Base-by-base conservation (phyloP, 2,888 invertebrate genomes). In the Busseola fusca region DNA sequence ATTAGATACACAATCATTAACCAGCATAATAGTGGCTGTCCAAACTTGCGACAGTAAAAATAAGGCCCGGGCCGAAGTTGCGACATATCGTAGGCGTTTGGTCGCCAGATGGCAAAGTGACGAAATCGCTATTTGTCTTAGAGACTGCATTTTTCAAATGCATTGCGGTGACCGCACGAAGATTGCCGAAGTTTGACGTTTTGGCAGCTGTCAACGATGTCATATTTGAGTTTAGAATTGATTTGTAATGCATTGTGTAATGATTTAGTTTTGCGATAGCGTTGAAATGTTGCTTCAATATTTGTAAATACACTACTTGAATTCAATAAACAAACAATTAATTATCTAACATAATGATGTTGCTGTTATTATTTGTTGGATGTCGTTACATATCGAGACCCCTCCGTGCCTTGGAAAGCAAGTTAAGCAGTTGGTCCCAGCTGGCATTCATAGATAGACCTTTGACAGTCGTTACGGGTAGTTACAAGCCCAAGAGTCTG, bases 91-190 rank as follows among this genome's bases (percentile, higher is more conserved):
- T 89, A 85, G 90, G 87, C 88, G 81, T 72, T 73, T 81, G 90
- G 87, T 81, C 84, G 75, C 90, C 92, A 92, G 89, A 92, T 92
- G 92, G 86, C 74, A 73, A 56, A 75, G 83, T 89, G 87, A 87
- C 85, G 87, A 87, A 87, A 90, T 78, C 82, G 77, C 84, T 87
- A 82, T 86, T 83, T 84, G 86, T 86, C 78, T 82, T 84, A 79
- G 79, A 72, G 71, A 76, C 81, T 85, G 85, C 86, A 82, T 85
- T 86, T 86, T 86, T 82, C 71, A 72, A 82, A 84, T 85, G 82
- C 86, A 84, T 52, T 79, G 70, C 67, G 52, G 56, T 66, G 73
- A 81, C 80, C 65, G 66, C 67, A 65, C 77, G 74, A 65, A 45
- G 64, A 68, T 82, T 82, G 80, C 74, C 64, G 73, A 64, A 69